Conservation (phyloP, 2,888 invertebrate genomes). For the Oligia latruncula region DNA sequence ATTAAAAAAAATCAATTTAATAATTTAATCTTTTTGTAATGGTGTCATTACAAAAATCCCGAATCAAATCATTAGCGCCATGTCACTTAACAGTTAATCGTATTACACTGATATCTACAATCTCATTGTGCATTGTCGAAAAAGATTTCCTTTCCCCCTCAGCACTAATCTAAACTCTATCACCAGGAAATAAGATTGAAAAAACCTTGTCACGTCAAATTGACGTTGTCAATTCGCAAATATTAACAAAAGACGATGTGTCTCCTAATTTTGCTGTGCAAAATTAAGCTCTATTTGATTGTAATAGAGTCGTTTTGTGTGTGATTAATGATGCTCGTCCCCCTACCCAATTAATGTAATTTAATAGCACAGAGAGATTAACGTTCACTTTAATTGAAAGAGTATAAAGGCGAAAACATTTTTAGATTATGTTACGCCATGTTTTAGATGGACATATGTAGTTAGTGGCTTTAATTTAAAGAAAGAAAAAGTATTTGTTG, state of each 20-base stretch:
- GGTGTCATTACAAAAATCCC: conserved; percentile 69
- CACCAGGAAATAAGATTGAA: conserved; percentile 64
- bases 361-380: conserved; percentile 89
- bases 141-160: conserved; percentile 67
- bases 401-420: conserved; percentile 74
- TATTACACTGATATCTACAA: conserved; percentile 85
- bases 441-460: neutral
- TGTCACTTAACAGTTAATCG: conserved; percentile 89
- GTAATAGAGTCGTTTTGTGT: conserved; percentile 63
- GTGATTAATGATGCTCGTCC: conserved; percentile 70
- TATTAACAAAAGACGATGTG: conserved; percentile 82
- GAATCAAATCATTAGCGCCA: conserved; percentile 86
- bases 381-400: conserved; percentile 86
- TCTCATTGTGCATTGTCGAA: conserved; percentile 84
- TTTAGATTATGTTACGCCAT: conserved; percentile 54
- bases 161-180: conserved; percentile 66
- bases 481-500: too few relatives aligned
- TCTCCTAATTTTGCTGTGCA: conserved; percentile 55
- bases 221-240: conserved; percentile 82
- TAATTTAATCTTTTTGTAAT: neutral
- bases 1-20: conserved; percentile 51
- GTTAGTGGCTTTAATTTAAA: neutral
- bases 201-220: conserved; percentile 61
- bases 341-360: conserved; percentile 89
- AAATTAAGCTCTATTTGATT: conserved; percentile 71